Conservation (phyloP, 2,113 vertebrate species). For the Charadrius vociferus region DNA sequence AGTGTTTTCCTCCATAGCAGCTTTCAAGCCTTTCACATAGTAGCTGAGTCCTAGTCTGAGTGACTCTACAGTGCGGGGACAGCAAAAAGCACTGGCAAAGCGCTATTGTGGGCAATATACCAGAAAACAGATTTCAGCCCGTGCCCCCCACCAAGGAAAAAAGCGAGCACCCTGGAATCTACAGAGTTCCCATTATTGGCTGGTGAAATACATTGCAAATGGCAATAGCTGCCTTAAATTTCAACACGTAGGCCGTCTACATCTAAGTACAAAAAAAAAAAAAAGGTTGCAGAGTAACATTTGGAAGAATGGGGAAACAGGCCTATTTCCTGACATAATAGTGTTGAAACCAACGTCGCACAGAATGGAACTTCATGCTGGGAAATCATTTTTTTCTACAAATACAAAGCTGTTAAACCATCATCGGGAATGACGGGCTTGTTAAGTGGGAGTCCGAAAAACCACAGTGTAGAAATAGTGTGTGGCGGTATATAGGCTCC, state of each 20-base stretch:
- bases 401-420: neutral
- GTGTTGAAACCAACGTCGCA: neutral
- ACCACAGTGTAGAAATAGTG: neutral
- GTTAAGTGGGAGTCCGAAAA: neutral
- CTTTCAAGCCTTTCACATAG: neutral
- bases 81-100: neutral
- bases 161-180: neutral
- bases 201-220: neutral
- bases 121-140: neutral
- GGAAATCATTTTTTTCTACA: neutral
- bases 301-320: neutral
- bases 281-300: neutral
- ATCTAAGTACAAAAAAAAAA: neutral
- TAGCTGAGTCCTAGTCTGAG: neutral
- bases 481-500: neutral
- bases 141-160: neutral
- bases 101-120: neutral
- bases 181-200: neutral
- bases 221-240: neutral
- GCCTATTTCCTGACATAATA: neutral
- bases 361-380: neutral
- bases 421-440: neutral
- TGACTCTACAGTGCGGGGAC: neutral
- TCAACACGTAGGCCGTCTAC: rapidly evolving
- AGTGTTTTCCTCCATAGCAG: slow-evolving; percentile 31